phyloP scores from a whole-genome alignment of 2,113 vertebrate species.

The Manacus vitellinus region DNA sequence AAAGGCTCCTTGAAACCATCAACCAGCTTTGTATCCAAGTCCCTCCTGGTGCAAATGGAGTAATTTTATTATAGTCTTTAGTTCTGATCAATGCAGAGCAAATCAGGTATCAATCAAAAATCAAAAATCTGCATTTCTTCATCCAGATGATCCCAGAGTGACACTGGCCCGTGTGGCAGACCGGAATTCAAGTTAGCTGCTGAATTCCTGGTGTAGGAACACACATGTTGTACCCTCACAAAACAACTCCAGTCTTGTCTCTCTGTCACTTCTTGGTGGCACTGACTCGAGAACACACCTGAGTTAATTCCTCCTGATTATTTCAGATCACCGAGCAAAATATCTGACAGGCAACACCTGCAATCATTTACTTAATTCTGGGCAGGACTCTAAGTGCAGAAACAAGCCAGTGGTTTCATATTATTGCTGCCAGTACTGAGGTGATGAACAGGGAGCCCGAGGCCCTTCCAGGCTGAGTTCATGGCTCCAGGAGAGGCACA shows the following conservation, averaged over 20 bases:
- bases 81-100: neutral
- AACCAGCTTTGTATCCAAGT: constrained; percentile 7
- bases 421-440: neutral
- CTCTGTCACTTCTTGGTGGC: neutral
- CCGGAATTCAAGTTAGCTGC: neutral
- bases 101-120: neutral
- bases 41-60: constrained; percentile 36
- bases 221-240: neutral
- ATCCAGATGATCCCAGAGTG: neutral
- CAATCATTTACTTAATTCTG: neutral
- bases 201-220: neutral
- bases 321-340: neutral
- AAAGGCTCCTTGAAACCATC: constrained; percentile 5
- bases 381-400: neutral
- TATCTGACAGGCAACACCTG: neutral
- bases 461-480: neutral
- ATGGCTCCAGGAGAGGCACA: neutral
- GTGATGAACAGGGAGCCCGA: neutral
- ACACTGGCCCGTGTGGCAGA: neutral
- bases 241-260: neutral
- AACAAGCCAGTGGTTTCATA: neutral
- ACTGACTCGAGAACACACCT: neutral
- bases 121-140: neutral
- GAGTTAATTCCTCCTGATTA: neutral
- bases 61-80: neutral